Evolutionary conservation across 2,113 vertebrate genomes (phyloP), one percentile per base, ranked within the genome.

Genomic region (Malurus melanocephalus): DNA sequence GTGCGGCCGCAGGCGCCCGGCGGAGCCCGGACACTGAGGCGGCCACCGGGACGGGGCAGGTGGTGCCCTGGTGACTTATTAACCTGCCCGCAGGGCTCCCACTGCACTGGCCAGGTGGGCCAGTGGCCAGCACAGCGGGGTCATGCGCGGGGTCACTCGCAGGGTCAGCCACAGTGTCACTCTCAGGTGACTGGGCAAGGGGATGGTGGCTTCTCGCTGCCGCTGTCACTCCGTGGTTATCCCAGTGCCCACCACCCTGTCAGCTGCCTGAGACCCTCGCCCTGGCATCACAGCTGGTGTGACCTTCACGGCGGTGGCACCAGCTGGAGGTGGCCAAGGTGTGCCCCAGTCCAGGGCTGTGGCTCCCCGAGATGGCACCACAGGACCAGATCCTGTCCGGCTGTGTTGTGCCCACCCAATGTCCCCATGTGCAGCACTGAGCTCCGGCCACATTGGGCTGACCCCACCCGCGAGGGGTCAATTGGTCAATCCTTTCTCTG

Each of bases 231-330:
- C 10, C 0, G 11, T 49, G 48, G 10, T 28, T n/a, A 2, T 22
- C 8, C 2, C 72, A 43, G 10, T 22, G 16, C 55, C 65, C 51
- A 4, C 6, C 3, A 2, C 3, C 3, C 43, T 26, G 26, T 10
- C 57, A 13, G 5, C 55, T 16, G 22, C 59, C 20, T 2, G 1
- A 76, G 62, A 35, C 64, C 81, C 85, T 73, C 60, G 17, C 15
- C 28, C 2, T 0, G 3, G 55, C 0, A 0, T 43, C 46, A 11
- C 53, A 23, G 26, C 27, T 4, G 10, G 8, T 1, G 33, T n/a
- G 42, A 68, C 59, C 33, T 4, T 40, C 52, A 2, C 0, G 0
- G 7, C 17, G 35, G 19, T 7, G 49, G 46, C 35, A 68, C 14
- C 61, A 21, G 4, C 4, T 5, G 21, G 61, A 75, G 42, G 49